Evolutionary conservation across 2,797 vertebrate genomes (phyloP).

Genomic region (Pempheris klunzingeri): DNA sequence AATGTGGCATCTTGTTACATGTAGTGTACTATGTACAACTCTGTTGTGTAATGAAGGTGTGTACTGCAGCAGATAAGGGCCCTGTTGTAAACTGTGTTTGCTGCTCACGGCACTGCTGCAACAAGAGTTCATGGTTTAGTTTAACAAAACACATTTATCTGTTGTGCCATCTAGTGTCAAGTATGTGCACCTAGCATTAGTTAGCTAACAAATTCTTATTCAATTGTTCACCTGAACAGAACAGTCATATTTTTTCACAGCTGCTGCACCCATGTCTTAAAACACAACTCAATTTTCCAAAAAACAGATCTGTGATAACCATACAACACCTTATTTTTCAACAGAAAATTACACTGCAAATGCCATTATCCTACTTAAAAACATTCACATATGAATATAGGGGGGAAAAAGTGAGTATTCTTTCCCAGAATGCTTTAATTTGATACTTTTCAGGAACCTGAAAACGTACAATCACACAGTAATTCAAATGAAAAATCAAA

Average conservation of each 20-base stretch:
- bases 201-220: too few relatives aligned
- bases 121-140: background rate
- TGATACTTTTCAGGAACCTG: too few relatives aligned
- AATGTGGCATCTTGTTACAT: background rate
- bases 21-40: background rate
- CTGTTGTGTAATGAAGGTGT: background rate
- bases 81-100: conserved; percentile 1
- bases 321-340: background rate
- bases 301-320: background rate
- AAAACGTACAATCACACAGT: too few relatives aligned
- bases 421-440: too few relatives aligned
- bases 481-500: too few relatives aligned
- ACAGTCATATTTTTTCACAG: background rate
- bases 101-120: background rate
- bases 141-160: background rate
- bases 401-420: too few relatives aligned
- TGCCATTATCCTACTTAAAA: background rate
- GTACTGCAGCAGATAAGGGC: background rate
- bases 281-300: background rate
- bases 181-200: background rate
- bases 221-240: background rate
- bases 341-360: background rate
- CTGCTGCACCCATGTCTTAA: background rate
- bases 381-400: too few relatives aligned
- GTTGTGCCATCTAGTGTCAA: conserved; percentile 64